Conservation (phyloP, 2,888 invertebrate species). For the Ceraclea dissimilis region DNA sequence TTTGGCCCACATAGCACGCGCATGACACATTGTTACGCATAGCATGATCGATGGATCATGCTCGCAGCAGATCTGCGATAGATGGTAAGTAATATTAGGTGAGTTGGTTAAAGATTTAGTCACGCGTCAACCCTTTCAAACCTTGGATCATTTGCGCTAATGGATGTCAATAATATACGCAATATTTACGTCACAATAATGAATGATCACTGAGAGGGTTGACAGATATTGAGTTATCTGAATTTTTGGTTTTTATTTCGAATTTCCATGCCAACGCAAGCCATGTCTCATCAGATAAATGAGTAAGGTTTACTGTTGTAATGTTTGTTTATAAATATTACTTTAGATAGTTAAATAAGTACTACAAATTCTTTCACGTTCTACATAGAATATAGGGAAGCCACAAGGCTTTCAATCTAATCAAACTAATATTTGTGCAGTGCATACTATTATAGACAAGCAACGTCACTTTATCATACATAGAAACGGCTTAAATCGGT, state of each 20-base stretch:
- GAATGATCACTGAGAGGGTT: conserved; percentile 7
- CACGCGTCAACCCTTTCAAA: conserved; percentile 5
- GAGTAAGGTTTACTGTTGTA: too few relatives aligned
- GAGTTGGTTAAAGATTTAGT: background rate
- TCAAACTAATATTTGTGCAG: too few relatives aligned
- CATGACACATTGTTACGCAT: conserved; percentile 4
- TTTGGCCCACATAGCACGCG: conserved; percentile 17
- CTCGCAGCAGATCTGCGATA: conserved; percentile 1
- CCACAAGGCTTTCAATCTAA: too few relatives aligned
- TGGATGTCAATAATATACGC: conserved; percentile 8
- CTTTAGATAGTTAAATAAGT: too few relatives aligned
- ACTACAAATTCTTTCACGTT: too few relatives aligned
- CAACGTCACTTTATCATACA: too few relatives aligned
- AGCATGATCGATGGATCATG: conserved; percentile 16
- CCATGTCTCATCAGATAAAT: background rate
- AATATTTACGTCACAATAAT: conserved; percentile 4
- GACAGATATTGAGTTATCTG: conserved; percentile 2
- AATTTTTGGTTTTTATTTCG: background rate
- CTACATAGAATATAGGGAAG: too few relatives aligned
- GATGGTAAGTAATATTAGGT: background rate
- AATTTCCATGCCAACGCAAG: background rate
- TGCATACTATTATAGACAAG: too few relatives aligned
- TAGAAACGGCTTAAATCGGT: too few relatives aligned
- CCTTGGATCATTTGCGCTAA: conserved; percentile 8
- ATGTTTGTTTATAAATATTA: too few relatives aligned